Evolutionary conservation across 2,113 vertebrate species (phyloP).

Genomic region (Eira barbara): DNA sequence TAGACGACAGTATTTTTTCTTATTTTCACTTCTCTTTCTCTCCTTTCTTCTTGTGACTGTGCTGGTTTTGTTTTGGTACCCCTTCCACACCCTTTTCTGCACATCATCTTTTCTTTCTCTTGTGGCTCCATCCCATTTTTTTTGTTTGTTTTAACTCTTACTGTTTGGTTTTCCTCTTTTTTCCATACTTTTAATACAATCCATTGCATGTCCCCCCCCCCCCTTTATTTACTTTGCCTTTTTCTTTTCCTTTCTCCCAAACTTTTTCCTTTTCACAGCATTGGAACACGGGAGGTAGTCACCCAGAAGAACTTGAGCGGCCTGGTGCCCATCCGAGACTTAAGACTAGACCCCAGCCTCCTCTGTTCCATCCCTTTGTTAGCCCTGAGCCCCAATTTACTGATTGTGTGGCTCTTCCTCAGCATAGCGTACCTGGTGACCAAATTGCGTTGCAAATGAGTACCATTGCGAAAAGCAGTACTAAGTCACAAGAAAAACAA

Average conservation of each 20-base stretch:
- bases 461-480: conserved; percentile 61
- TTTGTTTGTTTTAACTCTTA: not conserved
- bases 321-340: conserved; percentile 96
- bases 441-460: conserved; percentile 97
- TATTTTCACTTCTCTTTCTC: conserved; percentile 92
- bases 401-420: conserved; percentile 98
- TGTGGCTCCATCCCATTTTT: conserved; percentile 72
- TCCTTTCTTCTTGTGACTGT: conserved; percentile 84
- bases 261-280: conserved; percentile 91
- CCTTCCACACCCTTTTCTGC: conserved; percentile 75
- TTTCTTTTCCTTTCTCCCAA: conserved; percentile 80
- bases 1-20: conserved; percentile 88
- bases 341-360: conserved; percentile 97
- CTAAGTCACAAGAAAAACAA: conserved; percentile 61
- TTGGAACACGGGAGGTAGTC: conserved; percentile 99
- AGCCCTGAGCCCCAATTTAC: conserved; percentile 97
- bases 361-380: conserved; percentile 98
- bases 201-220: conserved; percentile 76
- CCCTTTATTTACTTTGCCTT: conserved; percentile 50
- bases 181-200: conserved; percentile 71
- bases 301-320: conserved; percentile 99
- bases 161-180: conserved; percentile 63
- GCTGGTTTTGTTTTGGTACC: conserved; percentile 81
- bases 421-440: conserved; percentile 96
- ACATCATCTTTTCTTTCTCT: conserved; percentile 77